Conservation (phyloP, 2,888 invertebrate genomes). For the Pseudeuparius sepicola region DNA sequence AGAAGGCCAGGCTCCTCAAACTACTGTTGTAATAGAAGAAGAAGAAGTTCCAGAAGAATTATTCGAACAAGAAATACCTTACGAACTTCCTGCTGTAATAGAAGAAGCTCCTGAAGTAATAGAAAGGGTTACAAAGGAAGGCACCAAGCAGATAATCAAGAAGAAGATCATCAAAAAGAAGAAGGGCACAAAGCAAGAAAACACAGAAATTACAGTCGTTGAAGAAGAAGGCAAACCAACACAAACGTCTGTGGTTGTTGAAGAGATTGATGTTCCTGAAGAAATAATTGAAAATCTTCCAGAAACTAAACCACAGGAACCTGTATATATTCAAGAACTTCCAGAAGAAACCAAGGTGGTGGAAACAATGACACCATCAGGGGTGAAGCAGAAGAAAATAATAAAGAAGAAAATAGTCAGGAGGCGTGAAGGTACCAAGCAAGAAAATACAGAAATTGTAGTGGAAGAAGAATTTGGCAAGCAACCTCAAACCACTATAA, state of each 20-base stretch:
- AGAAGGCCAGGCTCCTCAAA: conserved; percentile 36
- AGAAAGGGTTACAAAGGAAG: conserved; percentile 27
- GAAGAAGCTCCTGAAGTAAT: conserved; percentile 36
- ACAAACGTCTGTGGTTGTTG: conserved; percentile 25
- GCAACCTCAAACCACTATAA: conserved; percentile 37
- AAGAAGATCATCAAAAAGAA: conserved; percentile 24
- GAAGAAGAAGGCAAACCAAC: conserved; percentile 29
- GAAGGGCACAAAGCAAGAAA: conserved; percentile 34
- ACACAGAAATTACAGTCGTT: conserved; percentile 34
- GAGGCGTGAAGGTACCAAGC: conserved; percentile 30
- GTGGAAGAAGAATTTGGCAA: conserved; percentile 40
- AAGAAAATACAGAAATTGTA: conserved; percentile 40
- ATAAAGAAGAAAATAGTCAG: conserved; percentile 29
- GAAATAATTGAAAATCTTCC: conserved; percentile 22
- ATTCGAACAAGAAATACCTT: conserved; percentile 11
- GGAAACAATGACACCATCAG: conserved; percentile 23
- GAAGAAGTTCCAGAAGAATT: conserved; percentile 15
- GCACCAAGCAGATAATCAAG: conserved; percentile 14
- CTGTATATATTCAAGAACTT: conserved; percentile 27
- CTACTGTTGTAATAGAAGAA: conserved; percentile 30
- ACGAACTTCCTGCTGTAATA: conserved; percentile 15
- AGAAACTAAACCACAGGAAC: conserved; percentile 15
- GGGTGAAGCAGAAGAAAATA: conserved; percentile 25
- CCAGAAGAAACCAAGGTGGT: conserved; percentile 30
- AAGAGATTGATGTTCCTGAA: conserved; percentile 24